Conservation (phyloP, 2,888 invertebrate genomes). For the Dolomedes plantarius region DNA sequence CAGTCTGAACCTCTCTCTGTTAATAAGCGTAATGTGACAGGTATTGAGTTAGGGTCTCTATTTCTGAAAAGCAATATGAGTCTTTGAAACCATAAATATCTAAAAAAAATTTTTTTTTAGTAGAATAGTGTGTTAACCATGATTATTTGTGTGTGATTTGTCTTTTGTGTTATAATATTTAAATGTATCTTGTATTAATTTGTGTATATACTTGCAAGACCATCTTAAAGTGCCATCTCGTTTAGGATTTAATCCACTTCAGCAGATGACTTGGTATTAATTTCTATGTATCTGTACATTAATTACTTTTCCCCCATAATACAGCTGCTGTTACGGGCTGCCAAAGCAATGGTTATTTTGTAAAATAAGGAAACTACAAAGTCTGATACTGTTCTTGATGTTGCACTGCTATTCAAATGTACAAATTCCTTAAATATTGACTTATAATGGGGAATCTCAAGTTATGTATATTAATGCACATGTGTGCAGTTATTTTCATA, state of each 20-base stretch:
- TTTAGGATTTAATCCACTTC: neutral
- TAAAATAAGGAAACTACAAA: conserved; percentile 20
- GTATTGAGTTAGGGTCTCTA: no score
- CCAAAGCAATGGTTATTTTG: conserved; percentile 30
- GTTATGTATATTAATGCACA: conserved; percentile 44
- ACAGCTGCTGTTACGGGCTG: conserved; percentile 6
- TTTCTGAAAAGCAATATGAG: no score
- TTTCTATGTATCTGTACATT: neutral
- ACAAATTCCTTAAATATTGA: conserved; percentile 9
- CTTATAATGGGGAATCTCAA: conserved; percentile 47
- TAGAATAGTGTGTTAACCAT: no score
- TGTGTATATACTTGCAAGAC: no score
- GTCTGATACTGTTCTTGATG: conserved; percentile 9
- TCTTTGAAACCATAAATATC: no score
- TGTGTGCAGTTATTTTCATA: conserved; percentile 65
- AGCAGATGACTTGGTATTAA: neutral
- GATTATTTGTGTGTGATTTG: no score
- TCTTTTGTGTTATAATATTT: neutral
- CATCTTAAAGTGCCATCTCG: neutral
- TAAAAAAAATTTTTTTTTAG: no score
- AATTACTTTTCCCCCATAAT: neutral
- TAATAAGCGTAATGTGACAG: no score
- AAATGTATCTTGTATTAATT: no score
- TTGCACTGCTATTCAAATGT: conserved; percentile 29
- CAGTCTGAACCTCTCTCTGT: no score